These are phyloP conservation scores for Australoheros scitulus DNA, from an alignment of 2,113 vertebrate species.

Conservation along the genomic window DNA sequence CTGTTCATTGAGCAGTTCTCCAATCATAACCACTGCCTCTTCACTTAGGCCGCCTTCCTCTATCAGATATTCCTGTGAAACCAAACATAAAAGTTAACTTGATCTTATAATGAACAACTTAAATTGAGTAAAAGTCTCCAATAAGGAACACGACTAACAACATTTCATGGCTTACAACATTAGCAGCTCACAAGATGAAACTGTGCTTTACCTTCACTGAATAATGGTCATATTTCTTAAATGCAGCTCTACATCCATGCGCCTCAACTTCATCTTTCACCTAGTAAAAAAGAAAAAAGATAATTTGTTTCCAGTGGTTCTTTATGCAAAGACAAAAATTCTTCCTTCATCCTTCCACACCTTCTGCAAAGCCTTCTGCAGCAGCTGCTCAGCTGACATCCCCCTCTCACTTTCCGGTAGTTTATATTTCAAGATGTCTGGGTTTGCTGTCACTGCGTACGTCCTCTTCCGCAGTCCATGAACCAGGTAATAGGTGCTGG, in stretches of 20 bases:
- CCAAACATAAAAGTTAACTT: neutral
- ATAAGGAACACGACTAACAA: too few relatives aligned
- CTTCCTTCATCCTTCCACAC: neutral
- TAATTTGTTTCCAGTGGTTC: neutral
- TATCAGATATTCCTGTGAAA: conserved; percentile 70
- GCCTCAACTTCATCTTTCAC: conserved; percentile 34
- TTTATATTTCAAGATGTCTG: conserved; percentile 14
- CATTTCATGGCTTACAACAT: neutral
- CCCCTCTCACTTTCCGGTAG: neutral
- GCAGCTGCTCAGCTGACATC: neutral
- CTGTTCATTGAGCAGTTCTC: conserved; percentile 73
- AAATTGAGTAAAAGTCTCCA: neutral
- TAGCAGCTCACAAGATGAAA: neutral
- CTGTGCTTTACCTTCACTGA: conserved; percentile 45
- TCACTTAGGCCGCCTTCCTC: conserved; percentile 60
- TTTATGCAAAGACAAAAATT: fast-evolving
- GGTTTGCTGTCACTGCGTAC: neutral
- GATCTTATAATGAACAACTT: neutral
- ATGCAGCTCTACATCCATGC: conserved; percentile 14
- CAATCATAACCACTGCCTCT: conserved; percentile 74
- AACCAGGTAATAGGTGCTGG: conserved; percentile 45
- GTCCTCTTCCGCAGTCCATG: neutral
- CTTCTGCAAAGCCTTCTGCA: conserved; percentile 36
- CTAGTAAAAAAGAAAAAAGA: neutral
- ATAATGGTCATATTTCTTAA: neutral